Evolutionary conservation across 2,888 invertebrate genomes (phyloP), one percentile per base, ranked within the genome.

Genomic region (Homarus gammarus): DNA sequence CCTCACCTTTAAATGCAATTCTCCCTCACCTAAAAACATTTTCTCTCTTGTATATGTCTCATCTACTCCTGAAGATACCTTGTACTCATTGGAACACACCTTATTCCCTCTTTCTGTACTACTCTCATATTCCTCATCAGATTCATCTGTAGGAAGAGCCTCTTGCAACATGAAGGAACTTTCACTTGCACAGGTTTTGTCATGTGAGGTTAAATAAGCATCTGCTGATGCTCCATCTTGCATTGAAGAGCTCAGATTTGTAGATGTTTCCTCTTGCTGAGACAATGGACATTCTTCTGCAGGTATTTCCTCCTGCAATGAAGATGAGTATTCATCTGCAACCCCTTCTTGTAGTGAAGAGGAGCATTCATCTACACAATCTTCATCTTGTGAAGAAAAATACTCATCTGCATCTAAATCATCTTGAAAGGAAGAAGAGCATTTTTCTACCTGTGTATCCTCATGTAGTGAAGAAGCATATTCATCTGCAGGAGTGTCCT

Each of bases 11-110:
- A 22, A 40, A 40, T 75, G 27, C 40, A 75, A 27, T 10, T 75
- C 73, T 75, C 73, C 75, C 44, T 75, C 68, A 15, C 12, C 82
- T 83, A 70, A 83, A 70, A 31, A 40, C 44, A 75, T 40, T 75
- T 75, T 44, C 27, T 75, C 75, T 75, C 75, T 44, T 70, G 68
- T 31, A 64, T 49, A 38, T 44, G 33, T 49, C 68, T 70, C 68
- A 44, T 83, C 68, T 44, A 68, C 36, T 31, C 38, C 38, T 44
- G 68, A 38, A 83, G 40, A 44, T 10, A 31, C 31, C 12, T 70
- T 49, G 2, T 70, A 22, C 1, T 83, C 44, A 8, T 33, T 68
- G 40, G 44, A 31, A 38, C 31, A 61, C 22, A 38, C 27, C n/a
- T 83, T 68, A 83, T 64, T 27, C 22, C 44, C 12, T 44, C 27